Base-by-base conservation (phyloP, 1,140 invertebrate species). In the Solenopsis fugax region DNA sequence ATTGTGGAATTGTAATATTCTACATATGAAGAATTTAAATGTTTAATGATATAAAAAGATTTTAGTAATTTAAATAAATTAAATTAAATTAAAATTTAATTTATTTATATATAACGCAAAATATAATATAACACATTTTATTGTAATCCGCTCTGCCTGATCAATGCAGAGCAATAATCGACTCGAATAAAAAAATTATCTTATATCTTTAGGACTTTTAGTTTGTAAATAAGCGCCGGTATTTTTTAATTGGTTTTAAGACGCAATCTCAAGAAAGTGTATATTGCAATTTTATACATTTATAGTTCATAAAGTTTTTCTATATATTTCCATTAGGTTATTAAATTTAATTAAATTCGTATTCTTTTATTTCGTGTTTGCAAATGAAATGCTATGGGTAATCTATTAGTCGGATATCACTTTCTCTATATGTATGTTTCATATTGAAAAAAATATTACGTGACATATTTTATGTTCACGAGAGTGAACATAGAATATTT, bases 401-500 rank as follows among this genome's bases (percentile, higher is more conserved):
- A 34, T 65, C 10, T 37, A 29, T 65, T 29, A 65, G 7, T n/a
- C 34, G 18, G 12, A 64, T 64, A 64, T 37, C 16, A n/a, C 29
- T 64, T 65, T 18, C 34, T 41, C 37, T 65, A 34, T 65, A 10
- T 24, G 54, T 10, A n/a, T 21, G 29, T 65, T 65, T 65, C 9
- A 45, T 65, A 65, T 65, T 65, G 64, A 65, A 65, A 41, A 52
- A 65, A 65, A 65, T 41, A 29, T n/a, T 65, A 45, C 5, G 34
- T 37, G 16, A 37, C 37, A n/a, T 48, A 67, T 48, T 45, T 4
- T 56, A 21, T 13, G 2, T n/a, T 48, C n/a, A 21, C 4, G 10
- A 45, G 4, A 41, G 37, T n/a, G n/a, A n/a, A n/a, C n/a, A n/a
- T n/a, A n/a, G n/a, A n/a, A n/a, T 24, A 69, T 29, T 65, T n/a